Evolutionary conservation across 2,113 vertebrate genomes (phyloP).

Genomic region (rat (Rattus norvegicus)): DNA sequence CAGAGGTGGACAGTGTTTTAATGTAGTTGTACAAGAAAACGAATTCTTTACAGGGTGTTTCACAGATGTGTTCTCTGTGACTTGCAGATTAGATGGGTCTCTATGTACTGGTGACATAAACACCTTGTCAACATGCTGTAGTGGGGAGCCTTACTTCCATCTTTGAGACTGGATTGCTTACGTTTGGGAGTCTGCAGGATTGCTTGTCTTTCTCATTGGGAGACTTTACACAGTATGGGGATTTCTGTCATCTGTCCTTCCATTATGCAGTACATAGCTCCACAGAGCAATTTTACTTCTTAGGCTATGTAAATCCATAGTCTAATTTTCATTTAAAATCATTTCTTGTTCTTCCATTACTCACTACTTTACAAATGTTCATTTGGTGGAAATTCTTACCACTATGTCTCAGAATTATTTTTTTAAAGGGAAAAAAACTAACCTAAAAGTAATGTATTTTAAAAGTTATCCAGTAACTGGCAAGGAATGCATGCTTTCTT

Average conservation of each 20-base stretch:
- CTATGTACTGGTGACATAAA: constrained; percentile 39
- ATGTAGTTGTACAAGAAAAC: constrained; percentile 67
- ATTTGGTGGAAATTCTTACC: constrained; percentile 53
- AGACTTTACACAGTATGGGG: background rate
- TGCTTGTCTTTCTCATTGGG: background rate
- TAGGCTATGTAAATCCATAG: background rate
- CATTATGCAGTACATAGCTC: background rate
- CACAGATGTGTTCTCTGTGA: constrained; percentile 54
- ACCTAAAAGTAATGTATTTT: background rate
- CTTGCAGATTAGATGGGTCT: constrained; percentile 41
- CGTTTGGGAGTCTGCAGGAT: background rate
- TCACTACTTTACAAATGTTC: constrained; percentile 5
- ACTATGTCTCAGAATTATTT: constrained; percentile 24
- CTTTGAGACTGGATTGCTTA: background rate
- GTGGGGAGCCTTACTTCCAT: constrained; percentile 22
- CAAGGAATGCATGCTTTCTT: constrained; percentile 37
- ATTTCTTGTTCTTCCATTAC: background rate
- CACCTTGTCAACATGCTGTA: background rate
- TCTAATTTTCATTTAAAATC: background rate
- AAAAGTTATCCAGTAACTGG: constrained; percentile 11
- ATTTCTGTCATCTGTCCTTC: background rate
- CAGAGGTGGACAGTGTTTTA: constrained; percentile 64
- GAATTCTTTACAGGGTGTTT: constrained; percentile 50
- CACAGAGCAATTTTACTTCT: constrained; percentile 22
- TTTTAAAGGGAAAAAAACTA: background rate